Evolutionary conservation across 2,797 vertebrate genomes (phyloP), one percentile per base, ranked within the genome.

Genomic region (Odontamblyopus rebecca): DNA sequence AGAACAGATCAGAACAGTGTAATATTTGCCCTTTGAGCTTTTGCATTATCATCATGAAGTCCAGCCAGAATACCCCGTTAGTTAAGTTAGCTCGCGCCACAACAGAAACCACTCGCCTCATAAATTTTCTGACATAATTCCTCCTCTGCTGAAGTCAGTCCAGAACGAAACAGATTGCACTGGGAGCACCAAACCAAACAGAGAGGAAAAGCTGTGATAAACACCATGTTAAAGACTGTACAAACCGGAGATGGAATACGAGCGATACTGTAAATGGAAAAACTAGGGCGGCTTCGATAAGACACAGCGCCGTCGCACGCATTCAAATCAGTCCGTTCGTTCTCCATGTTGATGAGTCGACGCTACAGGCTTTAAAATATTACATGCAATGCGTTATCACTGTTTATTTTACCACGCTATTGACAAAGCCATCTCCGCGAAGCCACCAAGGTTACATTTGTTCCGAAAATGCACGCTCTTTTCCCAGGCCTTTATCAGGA

Each of bases 281-380:
- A 18, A n/a, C 18, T 5, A 57, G 26, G 26, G 29, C 8, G 35
- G 9, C 6, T 48, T 48, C 44, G 70, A 79, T 75, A 59, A 74
- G n/a, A 63, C 32, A 11, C 7, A 53, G 57, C 27, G 29, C 61
- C 73, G 67, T 35, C 71, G 38, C 62, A 69, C 72, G 56, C 77
- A 83, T 82, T 73, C 79, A 41, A 77, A 83, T 74, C 72, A 71
- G 74, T 26, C 6, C 23, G 60, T 70, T 72, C 53, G 61, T 69
- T 75, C 64, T 59, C 57, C 61, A 56, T 19, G 61, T 70, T 41
- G 61, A 59, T 61, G 35, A 44, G 62, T 50, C 73, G 73, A 74
- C 41, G 66, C 35, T 57, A 23, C 50, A 15, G 54, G 23, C 16
- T 16, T 76, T 26, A 30, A 38, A 38, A 66, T 18, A 29, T 48